Conservation (phyloP, 2,113 vertebrate species). For the Lethenteron reissneri region DNA sequence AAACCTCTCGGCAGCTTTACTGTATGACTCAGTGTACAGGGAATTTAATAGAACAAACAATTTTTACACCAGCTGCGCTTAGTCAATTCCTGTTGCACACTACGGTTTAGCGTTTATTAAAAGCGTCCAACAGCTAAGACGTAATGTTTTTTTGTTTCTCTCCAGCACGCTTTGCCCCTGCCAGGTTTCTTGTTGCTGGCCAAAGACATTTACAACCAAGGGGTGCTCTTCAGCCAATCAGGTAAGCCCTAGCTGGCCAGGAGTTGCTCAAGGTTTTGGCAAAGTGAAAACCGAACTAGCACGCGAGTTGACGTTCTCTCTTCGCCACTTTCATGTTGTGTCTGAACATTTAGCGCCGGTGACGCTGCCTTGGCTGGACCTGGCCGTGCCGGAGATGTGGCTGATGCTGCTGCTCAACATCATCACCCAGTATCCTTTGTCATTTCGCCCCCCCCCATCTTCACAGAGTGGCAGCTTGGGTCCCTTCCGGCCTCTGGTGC, state of each 20-base stretch:
- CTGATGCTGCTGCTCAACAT: constrained; percentile 72
- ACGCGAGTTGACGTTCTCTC: too few relatives aligned
- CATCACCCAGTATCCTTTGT: constrained; percentile 85
- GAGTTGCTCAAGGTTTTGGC: not conserved
- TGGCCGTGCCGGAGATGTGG: constrained; percentile 62
- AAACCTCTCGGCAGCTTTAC: too few relatives aligned
- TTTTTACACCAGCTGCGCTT: too few relatives aligned
- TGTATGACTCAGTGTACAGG: too few relatives aligned
- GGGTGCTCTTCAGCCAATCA: constrained; percentile 49
- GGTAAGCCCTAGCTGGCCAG: constrained; percentile 30
- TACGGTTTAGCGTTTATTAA: too few relatives aligned
- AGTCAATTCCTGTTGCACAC: too few relatives aligned
- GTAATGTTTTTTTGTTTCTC: constrained; percentile 8
- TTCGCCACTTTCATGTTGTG: not conserved
- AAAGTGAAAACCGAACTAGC: not conserved
- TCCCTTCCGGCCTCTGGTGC: too few relatives aligned
- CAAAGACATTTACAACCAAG: constrained; percentile 59
- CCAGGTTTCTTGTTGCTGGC: constrained; percentile 80
- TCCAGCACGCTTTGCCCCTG: constrained; percentile 63
- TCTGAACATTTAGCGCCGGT: constrained; percentile 31
- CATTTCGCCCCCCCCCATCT: not conserved
- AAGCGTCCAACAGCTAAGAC: too few relatives aligned
- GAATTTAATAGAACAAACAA: too few relatives aligned
- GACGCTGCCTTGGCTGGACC: constrained; percentile 31
- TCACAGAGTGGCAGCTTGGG: not conserved